Base-by-base conservation (phyloP, 2,888 invertebrate species). In the Stomorhina lunata region DNA sequence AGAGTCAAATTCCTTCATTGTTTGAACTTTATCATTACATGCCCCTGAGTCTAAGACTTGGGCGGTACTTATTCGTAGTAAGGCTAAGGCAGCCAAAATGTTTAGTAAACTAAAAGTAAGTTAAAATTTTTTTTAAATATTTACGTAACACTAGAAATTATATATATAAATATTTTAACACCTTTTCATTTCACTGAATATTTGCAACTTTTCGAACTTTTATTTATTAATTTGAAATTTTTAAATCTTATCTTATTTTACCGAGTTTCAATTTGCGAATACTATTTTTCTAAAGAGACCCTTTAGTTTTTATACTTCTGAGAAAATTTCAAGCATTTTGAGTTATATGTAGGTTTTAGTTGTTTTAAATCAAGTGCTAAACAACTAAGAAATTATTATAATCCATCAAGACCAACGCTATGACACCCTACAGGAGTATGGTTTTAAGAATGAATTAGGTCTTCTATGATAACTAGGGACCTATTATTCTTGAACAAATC, bases 11-110 rank as follows among this genome's bases (percentile, higher is more conserved):
- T 93, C 90, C 4, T 91, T 86, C 91, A 93, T 92, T 0, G 93
- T 92, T 57, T 92, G 89, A 3, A 95, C 91, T 20, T 92, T 91
- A 0, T n/a, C 9, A 22, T 94, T 94, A 86, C 95, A 95, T 0
- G 90, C 86, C 2, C 94, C 94, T 0, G 93, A 89, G 82, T 92
- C 91, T 0, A 94, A 92, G 9, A 95, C 92, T 88, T 95, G 95
- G 0, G 93, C 10, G 2, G 17, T 1, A 32, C 37, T 45, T 15
- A 61, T 2, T 45, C 48, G n/a, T 5, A 69, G 9, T 0, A 57
- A 15, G 6, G 17, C 10, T 2, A 45, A 40, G 15, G 7, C 22
- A 2, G 17, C 22, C 7, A 78, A 48, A 15, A 57, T 15, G n/a
- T 6, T 10, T 17, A 71, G 20, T 50, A 68, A 55, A 37, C 78